These are phyloP conservation scores for Taphrorychus bicolor DNA, from an alignment of 2,888 invertebrate genomes.

Conservation along the genomic window DNA sequence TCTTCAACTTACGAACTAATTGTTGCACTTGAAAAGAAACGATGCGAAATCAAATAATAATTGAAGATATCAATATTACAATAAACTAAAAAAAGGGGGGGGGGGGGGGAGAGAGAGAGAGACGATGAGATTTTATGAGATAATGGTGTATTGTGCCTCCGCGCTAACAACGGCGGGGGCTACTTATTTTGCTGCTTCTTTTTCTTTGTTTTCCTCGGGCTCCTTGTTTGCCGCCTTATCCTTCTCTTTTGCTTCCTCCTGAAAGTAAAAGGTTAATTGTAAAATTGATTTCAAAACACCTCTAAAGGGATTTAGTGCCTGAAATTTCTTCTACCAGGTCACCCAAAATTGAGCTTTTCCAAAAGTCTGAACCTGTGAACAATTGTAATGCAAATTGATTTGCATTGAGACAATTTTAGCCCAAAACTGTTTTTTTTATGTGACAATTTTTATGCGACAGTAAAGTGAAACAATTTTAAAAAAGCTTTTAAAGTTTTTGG, in stretches of 20 bases:
- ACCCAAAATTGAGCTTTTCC: too few relatives aligned
- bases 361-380: too few relatives aligned
- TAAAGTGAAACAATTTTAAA: too few relatives aligned
- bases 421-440: too few relatives aligned
- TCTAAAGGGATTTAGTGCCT: too few relatives aligned
- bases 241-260: constrained; percentile 82
- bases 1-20: constrained; percentile 57
- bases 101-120: constrained; percentile 20
- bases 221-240: constrained; percentile 65
- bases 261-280: constrained; percentile 50
- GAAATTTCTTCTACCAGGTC: too few relatives aligned
- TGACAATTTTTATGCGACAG: too few relatives aligned
- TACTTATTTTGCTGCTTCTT: constrained; percentile 63
- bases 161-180: constrained; percentile 52
- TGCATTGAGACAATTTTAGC: too few relatives aligned
- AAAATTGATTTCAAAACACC: too few relatives aligned
- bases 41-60: constrained; percentile 1
- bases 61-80: constrained; percentile 20
- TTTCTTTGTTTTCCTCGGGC: constrained; percentile 75
- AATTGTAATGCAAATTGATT: too few relatives aligned
- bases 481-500: too few relatives aligned
- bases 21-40: constrained; percentile 57
- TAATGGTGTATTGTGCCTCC: constrained; percentile 17
- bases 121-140: constrained; percentile 39
- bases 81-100: constrained; percentile 25